These are phyloP conservation scores for Caradrina clavipalpis DNA, from an alignment of 2,888 invertebrate species.

Conservation along the genomic window DNA sequence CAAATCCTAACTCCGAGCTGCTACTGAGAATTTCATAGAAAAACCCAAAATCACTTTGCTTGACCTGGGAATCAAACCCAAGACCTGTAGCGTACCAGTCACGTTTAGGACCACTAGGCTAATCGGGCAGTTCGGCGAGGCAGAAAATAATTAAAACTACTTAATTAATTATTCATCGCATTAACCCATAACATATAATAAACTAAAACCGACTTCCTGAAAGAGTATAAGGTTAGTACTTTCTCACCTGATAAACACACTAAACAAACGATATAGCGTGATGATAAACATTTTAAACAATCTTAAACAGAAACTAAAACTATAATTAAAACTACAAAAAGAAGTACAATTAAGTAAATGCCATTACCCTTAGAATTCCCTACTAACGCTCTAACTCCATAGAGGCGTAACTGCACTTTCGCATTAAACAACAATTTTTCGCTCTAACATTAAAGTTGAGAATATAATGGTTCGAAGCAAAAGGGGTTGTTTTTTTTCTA, in stretches of 20 bases:
- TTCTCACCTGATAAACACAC: conserved; percentile 21
- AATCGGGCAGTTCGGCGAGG: too few relatives aligned
- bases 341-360: conserved; percentile 43
- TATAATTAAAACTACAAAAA: conserved; percentile 45
- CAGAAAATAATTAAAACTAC: background rate
- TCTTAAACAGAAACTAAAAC: conserved; percentile 28
- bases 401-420: conserved; percentile 41
- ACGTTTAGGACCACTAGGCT: too few relatives aligned
- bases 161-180: conserved; percentile 5
- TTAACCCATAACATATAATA: background rate
- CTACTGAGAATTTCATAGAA: too few relatives aligned
- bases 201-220: background rate
- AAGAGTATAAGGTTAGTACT: conserved; percentile 7
- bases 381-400: conserved; percentile 31
- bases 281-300: conserved; percentile 31
- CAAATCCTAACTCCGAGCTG: too few relatives aligned
- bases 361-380: conserved; percentile 57
- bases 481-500: conserved; percentile 70
- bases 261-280: conserved; percentile 24
- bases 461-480: conserved; percentile 27
- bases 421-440: conserved; percentile 20
- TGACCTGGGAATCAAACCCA: too few relatives aligned
- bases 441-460: conserved; percentile 36
- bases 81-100: too few relatives aligned
- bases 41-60: too few relatives aligned